Base-by-base conservation (phyloP, 37 sponge, comb jelly and placozoan genomes). In the Halichondria panicea region DNA sequence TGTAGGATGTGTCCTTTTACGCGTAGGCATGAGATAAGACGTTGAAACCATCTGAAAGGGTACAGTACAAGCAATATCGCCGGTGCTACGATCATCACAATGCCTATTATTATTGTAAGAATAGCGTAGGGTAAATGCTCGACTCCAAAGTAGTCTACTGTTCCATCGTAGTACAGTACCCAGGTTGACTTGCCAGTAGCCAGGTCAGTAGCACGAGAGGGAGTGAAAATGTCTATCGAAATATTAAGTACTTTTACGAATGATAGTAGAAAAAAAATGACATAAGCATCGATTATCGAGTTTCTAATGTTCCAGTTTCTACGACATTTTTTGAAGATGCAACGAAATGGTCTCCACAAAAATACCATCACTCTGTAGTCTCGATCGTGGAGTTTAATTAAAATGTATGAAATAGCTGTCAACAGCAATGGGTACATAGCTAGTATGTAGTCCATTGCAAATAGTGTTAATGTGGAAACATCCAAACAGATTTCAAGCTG, bases 121-220 rank as follows among this genome's bases (percentile, higher is more conserved):
- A 68, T 44, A 24, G 67, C 78, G 68, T 79, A 89, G 2, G 80
- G 78, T 8, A 55, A 19, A 35, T 83, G 84, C 11, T 50, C 33
- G 19, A 13, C 21, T 1, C 67, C 75, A 53, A 86, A 79, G 36
- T 71, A 83, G n/a, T 46, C 21, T 27, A 73, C 27, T 22, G 12
- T 62, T 30, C 79, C 89, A 63, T 67, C 74, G 60, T 45, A 74
- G 4, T 69, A 77, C 4, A 78, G 70, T 33, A 70, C 73, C 63
- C 33, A 63, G 1, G 27, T 33, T 35, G 34, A 22, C 8, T 31
- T 36, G 18, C 28, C 0, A 6, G 18, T 28, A 19, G 36, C 63
- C 8, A 30, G 30, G 30, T 53, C 28, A 43, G 4, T 22, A 5
- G 79, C 68, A 24, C 45, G 27, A 7, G 50, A 22, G 8, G 56